These are phyloP conservation scores for Heterotilapia buettikoferi DNA, from an alignment of 2,113 vertebrate species.

Conservation along the genomic window DNA sequence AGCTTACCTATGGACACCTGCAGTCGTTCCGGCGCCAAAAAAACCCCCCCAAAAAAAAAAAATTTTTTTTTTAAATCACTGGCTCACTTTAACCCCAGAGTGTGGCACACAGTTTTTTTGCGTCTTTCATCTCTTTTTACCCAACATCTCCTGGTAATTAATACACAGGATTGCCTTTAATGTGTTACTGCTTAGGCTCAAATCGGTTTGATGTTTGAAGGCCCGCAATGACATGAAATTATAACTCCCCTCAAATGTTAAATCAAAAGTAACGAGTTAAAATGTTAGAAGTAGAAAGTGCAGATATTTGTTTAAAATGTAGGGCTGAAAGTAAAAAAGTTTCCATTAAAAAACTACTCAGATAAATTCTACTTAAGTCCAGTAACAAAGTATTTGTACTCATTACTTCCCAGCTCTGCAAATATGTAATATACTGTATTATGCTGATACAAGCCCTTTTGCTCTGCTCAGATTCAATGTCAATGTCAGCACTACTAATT, in stretches of 20 bases:
- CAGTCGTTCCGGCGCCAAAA: background rate
- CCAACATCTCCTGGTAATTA: background rate
- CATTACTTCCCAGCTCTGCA: background rate
- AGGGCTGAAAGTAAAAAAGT: background rate
- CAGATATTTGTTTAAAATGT: background rate
- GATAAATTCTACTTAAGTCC: background rate
- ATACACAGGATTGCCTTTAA: background rate
- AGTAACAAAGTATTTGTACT: background rate
- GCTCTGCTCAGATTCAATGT: background rate
- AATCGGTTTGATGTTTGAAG: background rate
- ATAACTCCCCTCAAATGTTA: background rate
- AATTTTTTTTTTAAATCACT: rapidly evolving
- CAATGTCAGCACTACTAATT: slow-evolving; percentile 32
- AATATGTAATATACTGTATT: background rate
- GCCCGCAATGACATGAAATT: background rate
- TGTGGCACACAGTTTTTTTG: background rate
- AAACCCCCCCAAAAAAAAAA: background rate
- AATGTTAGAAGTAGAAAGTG: background rate
- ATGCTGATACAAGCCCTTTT: background rate
- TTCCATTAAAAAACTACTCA: background rate
- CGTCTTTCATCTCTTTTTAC: background rate
- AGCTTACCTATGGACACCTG: background rate
- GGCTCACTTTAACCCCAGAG: background rate
- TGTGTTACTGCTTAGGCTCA: background rate
- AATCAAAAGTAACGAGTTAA: background rate